Base-by-base conservation (phyloP, 2,888 invertebrate species). In the Eupithecia pulchellata region DNA sequence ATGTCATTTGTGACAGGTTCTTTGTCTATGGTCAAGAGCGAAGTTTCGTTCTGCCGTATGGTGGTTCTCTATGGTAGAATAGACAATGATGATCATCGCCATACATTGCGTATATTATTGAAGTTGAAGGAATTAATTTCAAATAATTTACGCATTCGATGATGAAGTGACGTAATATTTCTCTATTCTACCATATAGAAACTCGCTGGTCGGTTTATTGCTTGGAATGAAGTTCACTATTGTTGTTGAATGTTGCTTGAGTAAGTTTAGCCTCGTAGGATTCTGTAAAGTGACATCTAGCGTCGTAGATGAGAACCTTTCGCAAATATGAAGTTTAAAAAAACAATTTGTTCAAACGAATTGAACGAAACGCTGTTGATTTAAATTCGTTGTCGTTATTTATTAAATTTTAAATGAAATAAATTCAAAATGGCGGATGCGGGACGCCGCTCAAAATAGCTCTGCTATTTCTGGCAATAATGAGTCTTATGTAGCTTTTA, bases 371-470 rank as follows among this genome's bases (percentile, higher is more conserved):
- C 14, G 29, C 65, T 65, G 69, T 69, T 69, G 60, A 60, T 69
- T 64, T 47, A 42, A 70, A 63, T 32, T 39, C 66, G 25, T 47
- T 63, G 47, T 64, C 52, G 57, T 64, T 63, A 58, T 71, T 47
- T 60, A 64, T 68, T 39, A 64, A 62, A 65, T 36, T 60, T 71
- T 64, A 57, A 61, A 66, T 29, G 36, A 47, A 68, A 69, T 58
- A 32, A 60, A 66, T 52, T 72, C 69, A 74, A 76, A 67, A 77
- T 77, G 76, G 77, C 74, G 76, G 72, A 52, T 68, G 75, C 70
- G 42, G n/a, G 32, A 60, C 72, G 77, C 75, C 74, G 77, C 77
- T 77, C 75, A 77, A 74, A 73, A 75, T 75, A 72, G 75, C 74
- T 71, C 73, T 72, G 77, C 75, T 75, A 71, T 74, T 75, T 69